A percentile compares a stretch with the other conserved stretches of the same genome.
These are phyloP conservation scores for Archocentrus centrarchus DNA, from an alignment of 2,113 vertebrate genomes.

Conservation along the genomic window DNA sequence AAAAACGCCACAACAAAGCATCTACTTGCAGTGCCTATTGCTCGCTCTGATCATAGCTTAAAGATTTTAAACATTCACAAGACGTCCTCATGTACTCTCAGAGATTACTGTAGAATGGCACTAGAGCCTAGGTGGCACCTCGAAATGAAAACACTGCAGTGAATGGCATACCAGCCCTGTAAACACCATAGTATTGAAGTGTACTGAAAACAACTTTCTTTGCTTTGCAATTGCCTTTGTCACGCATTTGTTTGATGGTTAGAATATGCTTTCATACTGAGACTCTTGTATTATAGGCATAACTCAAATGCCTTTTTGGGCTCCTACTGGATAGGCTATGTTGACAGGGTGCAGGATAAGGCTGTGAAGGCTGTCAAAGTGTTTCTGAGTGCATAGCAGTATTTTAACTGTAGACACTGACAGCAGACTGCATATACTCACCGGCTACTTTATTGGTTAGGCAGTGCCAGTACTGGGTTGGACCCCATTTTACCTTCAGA, in stretches of 20 bases:
- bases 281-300: neutral
- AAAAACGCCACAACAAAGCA: neutral
- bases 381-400: neutral
- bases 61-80: slow-evolving; percentile 13
- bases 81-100: neutral
- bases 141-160: neutral
- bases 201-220: neutral
- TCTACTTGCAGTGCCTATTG: neutral
- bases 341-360: neutral
- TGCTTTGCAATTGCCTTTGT: neutral
- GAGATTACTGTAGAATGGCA: neutral
- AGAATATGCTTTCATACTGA: neutral
- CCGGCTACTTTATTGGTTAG: no score
- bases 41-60: neutral
- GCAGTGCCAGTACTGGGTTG: neutral
- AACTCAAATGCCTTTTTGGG: neutral
- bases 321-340: neutral
- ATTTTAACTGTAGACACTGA: no score
- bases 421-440: no score
- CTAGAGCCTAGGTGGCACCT: neutral
- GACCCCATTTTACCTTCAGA: no score
- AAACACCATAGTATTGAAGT: neutral
- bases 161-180: neutral
- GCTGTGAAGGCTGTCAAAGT: neutral
- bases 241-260: neutral